phyloP scores from a whole-genome alignment of 2,797 vertebrate species.

The Tauraco hartlaubi region DNA sequence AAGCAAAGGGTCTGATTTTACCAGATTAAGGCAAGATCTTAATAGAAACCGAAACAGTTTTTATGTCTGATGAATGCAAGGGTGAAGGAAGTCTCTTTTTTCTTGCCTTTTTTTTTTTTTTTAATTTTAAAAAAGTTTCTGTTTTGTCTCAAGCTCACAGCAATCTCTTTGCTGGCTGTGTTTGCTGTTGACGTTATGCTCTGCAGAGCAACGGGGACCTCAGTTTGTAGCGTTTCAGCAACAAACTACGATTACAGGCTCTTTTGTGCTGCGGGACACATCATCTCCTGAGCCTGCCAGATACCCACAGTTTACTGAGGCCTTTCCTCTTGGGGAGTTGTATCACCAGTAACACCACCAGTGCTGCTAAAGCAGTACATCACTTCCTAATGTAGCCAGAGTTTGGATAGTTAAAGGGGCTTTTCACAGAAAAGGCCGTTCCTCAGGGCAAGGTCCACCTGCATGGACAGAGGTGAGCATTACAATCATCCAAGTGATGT shows the following conservation, averaged over 20 bases:
- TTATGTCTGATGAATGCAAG: background rate
- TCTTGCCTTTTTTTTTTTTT: background rate
- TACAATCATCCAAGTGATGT: background rate
- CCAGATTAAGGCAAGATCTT: background rate
- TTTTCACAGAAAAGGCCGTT: background rate
- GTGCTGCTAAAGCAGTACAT: background rate
- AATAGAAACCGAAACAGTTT: background rate
- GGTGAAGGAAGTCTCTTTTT: background rate
- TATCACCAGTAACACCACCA: background rate
- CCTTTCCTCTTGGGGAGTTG: background rate
- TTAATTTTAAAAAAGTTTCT: background rate
- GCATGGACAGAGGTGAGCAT: background rate
- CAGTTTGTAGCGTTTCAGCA: background rate
- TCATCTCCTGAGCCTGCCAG: background rate
- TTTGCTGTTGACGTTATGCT: background rate
- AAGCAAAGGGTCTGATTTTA: constrained; percentile 3
- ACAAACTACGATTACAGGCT: background rate
- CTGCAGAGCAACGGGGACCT: background rate
- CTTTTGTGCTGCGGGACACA: background rate
- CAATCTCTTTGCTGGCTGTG: background rate
- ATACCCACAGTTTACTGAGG: background rate
- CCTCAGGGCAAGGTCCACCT: background rate
- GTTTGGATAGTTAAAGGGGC: background rate
- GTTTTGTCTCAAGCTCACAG: constrained; percentile 22
- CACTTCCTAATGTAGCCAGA: background rate